Evolutionary conservation across 1,140 invertebrate genomes (phyloP).

Genomic region (Drosophila pachea): DNA sequence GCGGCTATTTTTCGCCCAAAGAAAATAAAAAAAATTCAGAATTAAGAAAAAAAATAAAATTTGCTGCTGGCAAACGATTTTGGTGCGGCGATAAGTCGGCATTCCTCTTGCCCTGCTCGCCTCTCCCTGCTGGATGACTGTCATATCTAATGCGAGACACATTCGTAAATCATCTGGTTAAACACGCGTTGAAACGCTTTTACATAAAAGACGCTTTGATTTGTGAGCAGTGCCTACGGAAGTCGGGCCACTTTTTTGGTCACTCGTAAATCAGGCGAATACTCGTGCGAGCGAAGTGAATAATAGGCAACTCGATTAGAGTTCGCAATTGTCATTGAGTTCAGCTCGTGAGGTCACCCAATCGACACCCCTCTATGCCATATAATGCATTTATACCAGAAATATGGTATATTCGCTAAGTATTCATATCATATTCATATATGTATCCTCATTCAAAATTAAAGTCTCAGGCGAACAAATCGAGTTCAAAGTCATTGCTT

Average conservation of each 20-base stretch:
- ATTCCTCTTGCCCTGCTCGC: neutral
- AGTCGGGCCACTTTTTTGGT: constrained; percentile 53
- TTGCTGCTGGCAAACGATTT: constrained; percentile 15
- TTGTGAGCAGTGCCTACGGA: constrained; percentile 46
- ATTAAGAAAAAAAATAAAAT: constrained; percentile 7
- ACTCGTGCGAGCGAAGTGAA: constrained; percentile 21
- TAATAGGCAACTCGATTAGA: constrained; percentile 2
- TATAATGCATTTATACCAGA: no score
- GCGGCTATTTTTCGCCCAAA: constrained; percentile 36
- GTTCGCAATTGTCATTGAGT: no score
- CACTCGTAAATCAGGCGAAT: constrained; percentile 52
- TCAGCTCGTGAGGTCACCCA: no score
- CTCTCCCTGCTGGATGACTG: neutral
- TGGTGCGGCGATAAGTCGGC: constrained; percentile 22
- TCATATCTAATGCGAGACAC: constrained; percentile 58
- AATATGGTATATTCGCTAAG: no score
- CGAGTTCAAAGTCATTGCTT: no score
- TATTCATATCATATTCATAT: no score
- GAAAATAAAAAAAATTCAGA: neutral
- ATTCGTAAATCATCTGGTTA: constrained; percentile 70
- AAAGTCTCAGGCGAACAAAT: no score
- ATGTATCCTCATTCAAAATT: no score
- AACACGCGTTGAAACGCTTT: constrained; percentile 69
- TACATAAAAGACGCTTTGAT: constrained; percentile 61
- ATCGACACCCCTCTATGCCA: no score